phyloP scores from a whole-genome alignment of 1,140 invertebrate genomes.

The Cryptotermes secundus region DNA sequence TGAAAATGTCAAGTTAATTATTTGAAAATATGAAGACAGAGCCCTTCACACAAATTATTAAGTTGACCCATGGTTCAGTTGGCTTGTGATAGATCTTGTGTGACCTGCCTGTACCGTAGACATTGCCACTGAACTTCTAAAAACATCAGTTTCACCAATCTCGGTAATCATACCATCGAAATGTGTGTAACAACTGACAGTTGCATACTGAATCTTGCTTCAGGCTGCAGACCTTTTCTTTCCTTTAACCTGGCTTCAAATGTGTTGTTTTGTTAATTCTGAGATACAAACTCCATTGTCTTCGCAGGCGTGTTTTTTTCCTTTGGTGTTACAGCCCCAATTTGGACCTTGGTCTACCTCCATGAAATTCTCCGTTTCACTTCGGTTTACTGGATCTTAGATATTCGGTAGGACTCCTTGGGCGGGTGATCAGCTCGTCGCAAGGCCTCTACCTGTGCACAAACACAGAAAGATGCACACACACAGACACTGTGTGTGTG shows the following conservation, averaged over 20 bases:
- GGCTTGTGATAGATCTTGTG: not conserved
- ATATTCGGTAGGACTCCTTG: too few species aligned
- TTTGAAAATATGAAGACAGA: not conserved
- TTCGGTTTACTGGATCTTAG: too few species aligned
- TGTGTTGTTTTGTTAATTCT: not conserved
- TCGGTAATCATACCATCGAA: not conserved
- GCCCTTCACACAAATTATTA: not conserved
- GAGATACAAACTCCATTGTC: not conserved
- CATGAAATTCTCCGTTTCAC: too few species aligned
- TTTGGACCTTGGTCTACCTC: too few species aligned
- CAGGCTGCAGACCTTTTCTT: not conserved
- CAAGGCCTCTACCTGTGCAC: too few species aligned
- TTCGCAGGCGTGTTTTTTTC: not conserved
- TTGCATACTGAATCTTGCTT: not conserved
- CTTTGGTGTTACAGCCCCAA: too few species aligned
- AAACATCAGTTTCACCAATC: not conserved
- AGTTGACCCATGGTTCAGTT: not conserved
- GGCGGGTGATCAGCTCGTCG: too few species aligned
- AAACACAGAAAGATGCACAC: too few species aligned
- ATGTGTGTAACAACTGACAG: not conserved
- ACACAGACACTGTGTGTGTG: too few species aligned
- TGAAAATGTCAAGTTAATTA: conserved; percentile 20
- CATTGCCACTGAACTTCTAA: not conserved
- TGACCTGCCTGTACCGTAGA: not conserved
- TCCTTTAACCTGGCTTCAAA: not conserved